Percentiles rank a stretch among this genome's conserved stretches.
These are phyloP conservation scores for Geococcyx californianus DNA, from an alignment of 2,113 vertebrate genomes.

Conservation along the genomic window DNA sequence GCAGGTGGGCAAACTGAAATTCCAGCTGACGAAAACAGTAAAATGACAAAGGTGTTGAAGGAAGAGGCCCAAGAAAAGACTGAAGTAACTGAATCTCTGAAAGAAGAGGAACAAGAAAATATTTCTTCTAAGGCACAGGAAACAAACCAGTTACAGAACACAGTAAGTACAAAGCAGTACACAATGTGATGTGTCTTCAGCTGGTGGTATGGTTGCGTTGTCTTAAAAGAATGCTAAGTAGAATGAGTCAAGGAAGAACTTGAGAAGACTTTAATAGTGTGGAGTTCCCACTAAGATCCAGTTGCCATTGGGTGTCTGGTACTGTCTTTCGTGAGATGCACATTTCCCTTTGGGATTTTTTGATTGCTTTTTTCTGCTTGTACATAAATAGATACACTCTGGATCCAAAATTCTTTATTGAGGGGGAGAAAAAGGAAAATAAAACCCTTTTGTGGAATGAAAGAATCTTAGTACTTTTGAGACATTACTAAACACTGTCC, in stretches of 20 bases:
- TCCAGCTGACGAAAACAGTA: not conserved
- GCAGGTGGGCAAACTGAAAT: not conserved
- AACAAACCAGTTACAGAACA: not conserved
- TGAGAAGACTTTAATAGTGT: not conserved
- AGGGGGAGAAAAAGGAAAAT: not conserved
- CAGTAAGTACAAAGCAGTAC: conserved; percentile 47
- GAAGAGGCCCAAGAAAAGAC: not conserved
- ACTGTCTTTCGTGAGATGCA: not conserved
- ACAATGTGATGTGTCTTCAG: not conserved
- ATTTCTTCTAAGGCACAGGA: not conserved
- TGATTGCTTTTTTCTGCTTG: not conserved
- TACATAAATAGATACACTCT: not conserved
- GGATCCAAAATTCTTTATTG: not conserved
- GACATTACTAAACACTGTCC: not conserved
- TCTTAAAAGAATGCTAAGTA: not conserved
- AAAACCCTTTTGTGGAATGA: not conserved
- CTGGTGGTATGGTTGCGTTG: not conserved
- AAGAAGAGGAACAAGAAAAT: not conserved
- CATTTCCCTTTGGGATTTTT: not conserved
- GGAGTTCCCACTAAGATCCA: not conserved
- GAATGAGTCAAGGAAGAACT: not conserved
- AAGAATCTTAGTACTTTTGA: not conserved
- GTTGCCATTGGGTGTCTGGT: not conserved
- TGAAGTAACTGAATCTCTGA: not conserved
- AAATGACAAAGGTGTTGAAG: not conserved